These are phyloP conservation scores for Carlito syrichta DNA, from an alignment of 2,113 vertebrate genomes.

Conservation along the genomic window DNA sequence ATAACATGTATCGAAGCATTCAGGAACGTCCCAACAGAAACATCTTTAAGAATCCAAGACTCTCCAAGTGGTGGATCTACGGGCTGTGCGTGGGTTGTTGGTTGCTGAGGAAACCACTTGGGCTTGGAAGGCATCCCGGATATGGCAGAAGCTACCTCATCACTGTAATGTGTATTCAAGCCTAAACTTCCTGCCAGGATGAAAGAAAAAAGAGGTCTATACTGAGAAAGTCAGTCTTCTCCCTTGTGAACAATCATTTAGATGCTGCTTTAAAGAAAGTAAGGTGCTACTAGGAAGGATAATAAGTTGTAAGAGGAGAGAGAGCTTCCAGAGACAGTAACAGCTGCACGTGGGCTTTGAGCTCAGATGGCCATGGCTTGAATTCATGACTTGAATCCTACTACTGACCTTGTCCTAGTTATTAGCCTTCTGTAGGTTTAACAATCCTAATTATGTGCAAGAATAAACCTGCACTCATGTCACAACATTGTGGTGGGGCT, in stretches of 20 bases:
- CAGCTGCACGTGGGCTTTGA: too few species aligned
- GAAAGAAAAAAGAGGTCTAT: slow-evolving; percentile 27
- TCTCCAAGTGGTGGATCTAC: neutral
- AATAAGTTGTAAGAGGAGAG: neutral
- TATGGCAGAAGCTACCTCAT: neutral
- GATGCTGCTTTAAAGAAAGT: neutral
- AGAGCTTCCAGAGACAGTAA: neutral
- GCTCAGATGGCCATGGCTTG: neutral
- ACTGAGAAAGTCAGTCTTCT: fast-evolving
- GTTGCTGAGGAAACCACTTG: slow-evolving; percentile 35
- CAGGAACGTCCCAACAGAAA: slow-evolving; percentile 39
- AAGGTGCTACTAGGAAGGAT: neutral
- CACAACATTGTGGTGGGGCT: neutral
- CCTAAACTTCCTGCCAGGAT: neutral
- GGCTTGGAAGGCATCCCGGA: slow-evolving; percentile 52
- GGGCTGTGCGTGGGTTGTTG: neutral
- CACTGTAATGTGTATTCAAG: neutral
- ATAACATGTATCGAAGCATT: neutral
- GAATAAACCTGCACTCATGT: neutral
- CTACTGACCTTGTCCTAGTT: neutral
- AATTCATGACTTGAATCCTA: neutral
- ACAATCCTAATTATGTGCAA: neutral
- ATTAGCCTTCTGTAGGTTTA: neutral
- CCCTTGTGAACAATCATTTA: fast-evolving
- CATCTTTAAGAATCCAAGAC: slow-evolving; percentile 11